Conservation (phyloP, 92 coral and sea anemone genomes). For the Zoanthus gigantus region DNA sequence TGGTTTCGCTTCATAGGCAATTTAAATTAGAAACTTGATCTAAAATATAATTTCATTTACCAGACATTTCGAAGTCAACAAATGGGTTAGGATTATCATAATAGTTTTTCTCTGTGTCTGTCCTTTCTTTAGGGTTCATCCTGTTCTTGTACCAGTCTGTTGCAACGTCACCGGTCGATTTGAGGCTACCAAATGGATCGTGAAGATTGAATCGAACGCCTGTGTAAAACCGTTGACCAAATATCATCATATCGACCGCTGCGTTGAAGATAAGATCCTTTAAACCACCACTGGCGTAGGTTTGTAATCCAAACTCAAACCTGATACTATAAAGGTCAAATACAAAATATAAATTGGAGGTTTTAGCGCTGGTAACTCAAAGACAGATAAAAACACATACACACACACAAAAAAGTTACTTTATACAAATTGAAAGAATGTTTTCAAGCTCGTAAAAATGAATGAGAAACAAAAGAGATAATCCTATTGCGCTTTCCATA, state of each 20-base stretch:
- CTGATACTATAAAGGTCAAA: slow-evolving; percentile 70
- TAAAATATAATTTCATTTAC: slow-evolving; percentile 45
- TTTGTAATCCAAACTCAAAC: slow-evolving; percentile 87
- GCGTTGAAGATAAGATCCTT: slow-evolving; percentile 80
- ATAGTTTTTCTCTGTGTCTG: slow-evolving; percentile 82
- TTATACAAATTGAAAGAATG: no score
- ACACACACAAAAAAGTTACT: no score
- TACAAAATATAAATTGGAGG: neutral
- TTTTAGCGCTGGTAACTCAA: no score
- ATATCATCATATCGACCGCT: slow-evolving; percentile 92
- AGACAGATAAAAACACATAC: no score
- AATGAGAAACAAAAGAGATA: no score
- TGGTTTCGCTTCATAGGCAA: no score
- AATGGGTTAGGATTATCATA: slow-evolving; percentile 95
- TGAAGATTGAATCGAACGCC: slow-evolving; percentile 72
- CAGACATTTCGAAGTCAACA: slow-evolving; percentile 92
- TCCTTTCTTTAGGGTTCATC: slow-evolving; percentile 83
- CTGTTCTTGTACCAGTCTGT: slow-evolving; percentile 83
- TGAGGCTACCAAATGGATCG: slow-evolving; percentile 77
- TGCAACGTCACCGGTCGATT: slow-evolving; percentile 71
- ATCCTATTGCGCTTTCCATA: no score
- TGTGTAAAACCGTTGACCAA: slow-evolving; percentile 89
- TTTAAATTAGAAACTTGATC: no score
- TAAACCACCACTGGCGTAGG: slow-evolving; percentile 63
- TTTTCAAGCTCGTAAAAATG: no score